Evolutionary conservation across 2,113 vertebrate species (phyloP).

Genomic region (Pluvianellus socialis): DNA sequence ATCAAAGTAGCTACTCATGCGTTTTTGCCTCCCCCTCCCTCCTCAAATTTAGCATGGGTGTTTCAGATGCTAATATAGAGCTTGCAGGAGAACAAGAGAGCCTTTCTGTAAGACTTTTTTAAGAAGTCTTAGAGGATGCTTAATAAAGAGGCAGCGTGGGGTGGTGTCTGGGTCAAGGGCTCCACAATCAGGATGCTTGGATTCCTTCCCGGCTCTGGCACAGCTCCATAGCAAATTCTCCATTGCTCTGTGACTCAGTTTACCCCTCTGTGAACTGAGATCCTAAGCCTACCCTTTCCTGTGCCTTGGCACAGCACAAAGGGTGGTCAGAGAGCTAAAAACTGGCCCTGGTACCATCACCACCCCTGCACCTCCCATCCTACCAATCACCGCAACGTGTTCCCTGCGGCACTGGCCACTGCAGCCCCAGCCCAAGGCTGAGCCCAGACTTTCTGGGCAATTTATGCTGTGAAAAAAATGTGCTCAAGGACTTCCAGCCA

Average conservation of each 20-base stretch:
- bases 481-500: rapidly evolving
- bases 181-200: neutral
- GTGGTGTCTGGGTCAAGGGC: conserved; percentile 46
- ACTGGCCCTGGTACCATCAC: neutral
- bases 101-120: conserved; percentile 37
- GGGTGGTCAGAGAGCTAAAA: neutral
- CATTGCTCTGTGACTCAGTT: conserved; percentile 26
- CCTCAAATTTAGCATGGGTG: conserved; percentile 43
- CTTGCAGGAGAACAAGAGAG: conserved; percentile 50
- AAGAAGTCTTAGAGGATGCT: conserved; percentile 55
- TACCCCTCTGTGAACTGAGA: neutral
- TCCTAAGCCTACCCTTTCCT: neutral
- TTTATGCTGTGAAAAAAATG: neutral
- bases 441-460: neutral
- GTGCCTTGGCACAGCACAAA: neutral
- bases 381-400: rapidly evolving
- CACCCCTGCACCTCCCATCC: neutral
- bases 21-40: neutral
- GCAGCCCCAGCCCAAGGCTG: neutral
- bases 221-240: neutral
- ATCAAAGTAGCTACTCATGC: conserved; percentile 68
- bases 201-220: neutral
- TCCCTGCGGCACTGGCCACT: neutral
- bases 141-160: conserved; percentile 53
- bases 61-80: conserved; percentile 57